phyloP scores from a whole-genome alignment of 2,888 invertebrate species.

The Eupithecia vulgata region DNA sequence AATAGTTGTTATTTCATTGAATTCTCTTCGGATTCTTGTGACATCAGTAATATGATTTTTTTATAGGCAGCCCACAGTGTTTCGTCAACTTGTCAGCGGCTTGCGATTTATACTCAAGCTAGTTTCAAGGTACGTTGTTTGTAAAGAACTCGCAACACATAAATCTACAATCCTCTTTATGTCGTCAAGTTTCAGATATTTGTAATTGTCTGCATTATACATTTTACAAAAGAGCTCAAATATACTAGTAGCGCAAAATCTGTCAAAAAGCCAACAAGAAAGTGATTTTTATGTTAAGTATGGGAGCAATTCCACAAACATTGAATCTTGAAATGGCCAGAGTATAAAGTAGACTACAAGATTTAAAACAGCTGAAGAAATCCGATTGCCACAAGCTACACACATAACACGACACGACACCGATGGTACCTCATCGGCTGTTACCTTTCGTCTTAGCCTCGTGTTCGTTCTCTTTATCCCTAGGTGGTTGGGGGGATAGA shows the following conservation, averaged over 20 bases:
- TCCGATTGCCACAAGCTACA: slow-evolving; percentile 54
- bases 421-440: slow-evolving; percentile 44
- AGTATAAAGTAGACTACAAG: not conserved
- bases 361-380: slow-evolving; percentile 17
- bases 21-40: not conserved
- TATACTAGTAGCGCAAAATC: not conserved
- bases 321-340: not conserved
- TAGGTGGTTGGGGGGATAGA: slow-evolving; percentile 84
- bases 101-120: not conserved
- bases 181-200: not conserved
- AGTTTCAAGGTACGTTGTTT: not conserved
- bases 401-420: slow-evolving; percentile 61
- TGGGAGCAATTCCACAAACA: not conserved
- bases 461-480: slow-evolving; percentile 89
- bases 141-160: not conserved
- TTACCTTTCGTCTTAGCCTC: slow-evolving; percentile 91
- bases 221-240: not conserved
- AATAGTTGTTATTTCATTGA: not conserved
- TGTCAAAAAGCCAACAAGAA: not conserved
- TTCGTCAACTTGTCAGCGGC: not conserved
- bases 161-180: not conserved
- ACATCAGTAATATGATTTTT: not conserved
- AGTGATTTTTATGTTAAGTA: not conserved
- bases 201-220: not conserved
- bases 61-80: not conserved